Conservation (phyloP, 2,797 vertebrate species). For the Mycteria americana region DNA sequence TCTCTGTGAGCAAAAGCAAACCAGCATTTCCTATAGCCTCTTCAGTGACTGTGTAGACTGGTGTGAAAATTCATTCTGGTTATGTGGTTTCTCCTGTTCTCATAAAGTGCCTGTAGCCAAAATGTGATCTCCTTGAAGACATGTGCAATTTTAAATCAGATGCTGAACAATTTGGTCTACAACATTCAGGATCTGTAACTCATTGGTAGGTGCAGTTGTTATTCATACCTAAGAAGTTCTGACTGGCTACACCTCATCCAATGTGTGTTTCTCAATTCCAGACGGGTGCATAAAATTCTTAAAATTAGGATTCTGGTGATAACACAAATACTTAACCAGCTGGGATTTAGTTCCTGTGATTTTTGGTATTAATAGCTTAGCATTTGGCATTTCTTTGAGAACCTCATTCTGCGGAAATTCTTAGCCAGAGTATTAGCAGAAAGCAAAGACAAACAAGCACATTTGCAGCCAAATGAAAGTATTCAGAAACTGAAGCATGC, state of each 20-base stretch:
- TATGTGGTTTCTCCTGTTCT: neutral
- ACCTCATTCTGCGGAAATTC: neutral
- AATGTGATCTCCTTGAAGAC: neutral
- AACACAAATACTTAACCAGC: neutral
- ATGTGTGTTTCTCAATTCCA: neutral
- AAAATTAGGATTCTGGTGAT: slow-evolving; percentile 29
- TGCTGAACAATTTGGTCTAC: neutral
- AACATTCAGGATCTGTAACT: neutral
- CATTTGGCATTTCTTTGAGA: slow-evolving; percentile 26
- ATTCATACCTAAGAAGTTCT: neutral
- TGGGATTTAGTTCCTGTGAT: slow-evolving; percentile 6
- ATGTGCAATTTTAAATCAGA: neutral
- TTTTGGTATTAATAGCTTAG: slow-evolving; percentile 46
- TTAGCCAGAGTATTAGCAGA: neutral
- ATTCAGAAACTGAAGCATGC: neutral
- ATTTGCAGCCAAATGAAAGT: neutral
- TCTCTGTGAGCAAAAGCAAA: neutral
- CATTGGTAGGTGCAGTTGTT: neutral
- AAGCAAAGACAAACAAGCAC: slow-evolving; percentile 28
- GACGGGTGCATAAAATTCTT: neutral
- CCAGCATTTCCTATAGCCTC: neutral
- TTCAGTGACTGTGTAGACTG: neutral
- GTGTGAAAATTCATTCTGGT: neutral
- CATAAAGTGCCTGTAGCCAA: neutral
- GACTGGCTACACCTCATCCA: neutral